Percentiles rank a stretch among this genome's conserved stretches.
Evolutionary conservation across 1,140 invertebrate genomes (phyloP).

Genomic region (Dendrolimus kikuchii): DNA sequence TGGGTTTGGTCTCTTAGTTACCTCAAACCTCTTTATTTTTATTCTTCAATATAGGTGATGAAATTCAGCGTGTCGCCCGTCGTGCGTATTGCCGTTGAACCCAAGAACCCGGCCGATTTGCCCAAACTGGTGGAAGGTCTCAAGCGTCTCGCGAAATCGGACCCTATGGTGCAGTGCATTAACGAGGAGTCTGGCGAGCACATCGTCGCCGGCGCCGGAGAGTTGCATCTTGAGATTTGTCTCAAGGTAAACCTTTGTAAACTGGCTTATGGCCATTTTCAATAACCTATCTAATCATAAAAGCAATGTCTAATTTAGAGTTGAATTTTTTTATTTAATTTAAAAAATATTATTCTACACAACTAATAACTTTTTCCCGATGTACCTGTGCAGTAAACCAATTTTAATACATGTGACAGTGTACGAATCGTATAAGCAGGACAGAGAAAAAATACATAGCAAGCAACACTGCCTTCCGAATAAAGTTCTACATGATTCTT

Average conservation of each 20-base stretch:
- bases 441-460: too few species aligned
- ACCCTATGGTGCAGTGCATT: slow-evolving; percentile 99
- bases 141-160: slow-evolving; percentile 98
- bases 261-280: background rate
- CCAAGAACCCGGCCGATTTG: slow-evolving; percentile 98
- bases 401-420: too few species aligned
- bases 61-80: slow-evolving; percentile 99
- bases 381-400: too few species aligned
- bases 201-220: slow-evolving; percentile 99
- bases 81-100: slow-evolving; percentile 99
- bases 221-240: slow-evolving; percentile 99
- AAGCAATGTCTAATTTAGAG: too few species aligned
- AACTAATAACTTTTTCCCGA: too few species aligned
- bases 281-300: too few species aligned
- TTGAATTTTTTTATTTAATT: too few species aligned
- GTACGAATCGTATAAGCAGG: too few species aligned
- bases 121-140: slow-evolving; percentile 99
- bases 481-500: too few species aligned
- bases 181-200: slow-evolving; percentile 99
- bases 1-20: background rate
- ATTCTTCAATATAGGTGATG: slow-evolving; percentile 81
- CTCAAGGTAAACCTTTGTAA: slow-evolving; percentile 77
- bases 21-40: background rate
- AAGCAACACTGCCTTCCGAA: too few species aligned
- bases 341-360: too few species aligned